Evolutionary conservation across 1,140 invertebrate species (phyloP), one percentile per base, ranked within the genome.

Genomic region (silkworm (Bombyx mori)): DNA sequence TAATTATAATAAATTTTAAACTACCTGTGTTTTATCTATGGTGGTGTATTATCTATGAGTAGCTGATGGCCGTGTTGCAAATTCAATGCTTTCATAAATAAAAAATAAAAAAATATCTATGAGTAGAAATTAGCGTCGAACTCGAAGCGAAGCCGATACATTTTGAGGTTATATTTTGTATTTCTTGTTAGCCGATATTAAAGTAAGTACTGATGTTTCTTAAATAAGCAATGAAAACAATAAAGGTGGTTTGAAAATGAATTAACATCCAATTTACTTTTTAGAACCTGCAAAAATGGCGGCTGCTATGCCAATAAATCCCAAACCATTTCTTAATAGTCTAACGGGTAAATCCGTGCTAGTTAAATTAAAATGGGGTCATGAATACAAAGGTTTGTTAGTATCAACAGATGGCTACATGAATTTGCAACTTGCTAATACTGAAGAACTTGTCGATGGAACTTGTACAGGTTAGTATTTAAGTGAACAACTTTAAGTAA

Each of bases 321-420:
- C 99, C 4, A 99, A 99, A 91, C 99, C 99, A 61, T 99, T 99
- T 88, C 89, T 99, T 35, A 99, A 99, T 90, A 94, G 95, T 76
- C 90, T 99, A 10, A 99, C 97, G 2, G 99, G 99, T 35, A 99
- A 99, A 89, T 92, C 96, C 47, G 97, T 99, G 9, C 93, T 99
- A 76, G 96, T 99, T 1, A 99, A 99, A 90, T 89, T 99, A 49
- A 99, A 99, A 86, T 99, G 99, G 99, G 98, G 99, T 43, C 98
- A 99, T 85, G 98, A 99, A 88, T 99, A 99, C 84, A 99, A 98
- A 91, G 98, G 99, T 7, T 95, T 97, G 66, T 86, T 99, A 26
- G 97, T 99, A 0, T 99, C 98, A 5, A 96, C 98, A 8, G 99
- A 99, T 90, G 96, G 96, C 7, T 99, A 99, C 79, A 99, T 99